Evolutionary conservation across 2,888 invertebrate species (phyloP), one percentile per base, ranked within the genome.

Genomic region (Carpatolechia fugitivella): DNA sequence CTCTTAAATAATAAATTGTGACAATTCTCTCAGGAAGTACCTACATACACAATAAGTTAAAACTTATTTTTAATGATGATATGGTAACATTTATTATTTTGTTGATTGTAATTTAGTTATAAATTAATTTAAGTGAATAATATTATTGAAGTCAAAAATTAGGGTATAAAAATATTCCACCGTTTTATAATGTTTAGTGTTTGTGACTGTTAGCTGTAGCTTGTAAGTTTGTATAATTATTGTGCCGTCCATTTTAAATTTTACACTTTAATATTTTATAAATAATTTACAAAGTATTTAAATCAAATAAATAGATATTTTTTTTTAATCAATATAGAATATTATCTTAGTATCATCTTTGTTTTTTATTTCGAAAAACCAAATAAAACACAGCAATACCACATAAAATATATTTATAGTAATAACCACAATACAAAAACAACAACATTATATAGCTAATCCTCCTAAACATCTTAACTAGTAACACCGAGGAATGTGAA

Each of bases 381-480:
- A 53, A 65, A 52, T 54, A 36, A 59, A 61, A 24, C 35, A 20
- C 35, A 41, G 14, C 51, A 50, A 13, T 59, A 59, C 61, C 65
- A 69, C 70, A 68, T 67, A 60, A 62, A 68, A 69, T 65, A 68
- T 64, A 64, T 69, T 71, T 66, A 33, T 52, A 52, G 61, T 73
- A 65, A 55, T 62, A 64, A 71, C 65, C 60, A 66, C 63, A 64
- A 66, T 62, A 66, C 54, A 54, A 60, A 55, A 60, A 57, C 56
- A 60, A 57, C 60, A 53, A 53, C 35, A 46, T 53, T 44, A 44
- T 44, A 24, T 41, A 20, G 7, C 49, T 49, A 49, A n/a, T 30
- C 46, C 14, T 47, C 16, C 48, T 49, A 35, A 14, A 35, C 49
- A 49, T 35, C 49, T 49, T 49, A 35, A 20, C 33, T 49, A 35